Evolutionary conservation across 2,797 vertebrate species (phyloP), one percentile per base, ranked within the genome.

Genomic region (Triplophysa yarkandensis): DNA sequence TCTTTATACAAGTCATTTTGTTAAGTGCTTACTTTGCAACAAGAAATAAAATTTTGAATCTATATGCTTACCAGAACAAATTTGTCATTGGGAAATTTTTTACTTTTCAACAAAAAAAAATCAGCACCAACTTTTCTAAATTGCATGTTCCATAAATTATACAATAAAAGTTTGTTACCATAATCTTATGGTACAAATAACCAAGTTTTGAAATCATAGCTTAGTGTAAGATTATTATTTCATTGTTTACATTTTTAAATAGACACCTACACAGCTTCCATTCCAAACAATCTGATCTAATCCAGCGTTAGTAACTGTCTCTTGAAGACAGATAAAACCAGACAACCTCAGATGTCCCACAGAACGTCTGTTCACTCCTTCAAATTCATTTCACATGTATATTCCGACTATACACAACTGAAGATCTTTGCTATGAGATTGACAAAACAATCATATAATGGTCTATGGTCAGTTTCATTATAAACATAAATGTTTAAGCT

Each of bases 401-500:
- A 68, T 46, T 77, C 60, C 43, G 36, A 75, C 65, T 65, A 60
- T 81, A 74, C 30, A 77, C 58, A 71, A 41, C 76, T 62, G 30
- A 63, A 77, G 54, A 65, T 43, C 34, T 72, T 48, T 11, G 66
- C 64, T 75, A 67, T 52, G 68, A 74, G 71, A 81, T 80, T 76
- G 78, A 75, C 65, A 82, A 44, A 50, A 58, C 17, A 58, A 69
- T 75, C 36, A 75, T 54, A 76, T 62, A 61, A 69, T 64, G 65
- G 63, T 68, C 77, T 79, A 82, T 36, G 66, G 48, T 72, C 76
- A 74, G 63, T 75, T 76, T 66, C 41, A 71, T 43, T 69, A 73
- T 66, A 82, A 64, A 69, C 44, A 72, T 80, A 82, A 64, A 69
- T 80, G 76, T 80, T 78, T 73, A 79, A 82, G 83, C 62, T 84